These are phyloP conservation scores for Myotis pilosus DNA, from an alignment of 2,797 vertebrate species.

Conservation along the genomic window DNA sequence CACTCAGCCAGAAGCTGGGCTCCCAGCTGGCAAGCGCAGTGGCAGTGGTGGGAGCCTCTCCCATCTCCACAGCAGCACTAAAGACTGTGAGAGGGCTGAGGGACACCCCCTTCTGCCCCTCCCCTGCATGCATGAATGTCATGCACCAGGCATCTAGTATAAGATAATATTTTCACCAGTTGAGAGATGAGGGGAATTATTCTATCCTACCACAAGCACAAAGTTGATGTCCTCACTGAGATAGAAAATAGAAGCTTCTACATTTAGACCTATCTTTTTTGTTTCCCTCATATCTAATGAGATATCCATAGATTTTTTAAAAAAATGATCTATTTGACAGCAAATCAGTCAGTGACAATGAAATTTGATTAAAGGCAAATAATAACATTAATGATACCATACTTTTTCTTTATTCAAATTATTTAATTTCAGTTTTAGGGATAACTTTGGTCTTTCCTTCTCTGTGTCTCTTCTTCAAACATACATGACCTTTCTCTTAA, in stretches of 20 bases:
- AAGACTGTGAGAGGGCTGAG: no score
- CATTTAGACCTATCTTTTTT: neutral
- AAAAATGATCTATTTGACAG: neutral
- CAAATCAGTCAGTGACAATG: neutral
- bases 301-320: neutral
- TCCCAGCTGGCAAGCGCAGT: no score
- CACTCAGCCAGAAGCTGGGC: no score
- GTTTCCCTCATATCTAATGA: neutral
- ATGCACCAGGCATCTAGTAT: no score
- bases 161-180: neutral
- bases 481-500: neutral
- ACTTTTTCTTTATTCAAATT: conserved; percentile 21
- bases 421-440: neutral
- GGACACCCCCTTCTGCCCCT: no score
- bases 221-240: neutral
- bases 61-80: no score
- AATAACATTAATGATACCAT: neutral
- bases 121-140: no score
- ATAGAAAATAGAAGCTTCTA: neutral
- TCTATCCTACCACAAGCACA: neutral
- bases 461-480: neutral
- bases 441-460: neutral
- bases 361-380: neutral
- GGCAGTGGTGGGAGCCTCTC: no score
- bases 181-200: neutral